Evolutionary conservation across 2,888 invertebrate species (phyloP).

Genomic region (Camponotus fellah): DNA sequence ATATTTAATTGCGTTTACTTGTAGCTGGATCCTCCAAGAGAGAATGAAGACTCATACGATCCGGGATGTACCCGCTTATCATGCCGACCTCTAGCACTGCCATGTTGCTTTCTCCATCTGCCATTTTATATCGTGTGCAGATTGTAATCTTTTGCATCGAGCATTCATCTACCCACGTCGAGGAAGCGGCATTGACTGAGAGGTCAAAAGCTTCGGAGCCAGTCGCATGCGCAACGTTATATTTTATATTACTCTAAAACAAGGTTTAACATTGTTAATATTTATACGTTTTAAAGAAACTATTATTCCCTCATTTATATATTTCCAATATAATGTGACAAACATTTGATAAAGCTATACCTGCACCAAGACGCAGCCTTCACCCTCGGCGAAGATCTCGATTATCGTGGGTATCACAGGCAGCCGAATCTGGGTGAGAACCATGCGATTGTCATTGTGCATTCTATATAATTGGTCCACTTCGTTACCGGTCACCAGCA

Average conservation of each 20-base stretch:
- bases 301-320: background rate
- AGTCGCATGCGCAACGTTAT: conserved; percentile 86
- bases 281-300: background rate
- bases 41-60: conserved; percentile 87
- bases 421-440: conserved; percentile 86
- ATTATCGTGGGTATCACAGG: conserved; percentile 86
- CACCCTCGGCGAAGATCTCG: conserved; percentile 86
- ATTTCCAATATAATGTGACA: background rate
- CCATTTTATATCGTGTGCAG: conserved; percentile 82
- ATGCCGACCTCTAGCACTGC: conserved; percentile 88
- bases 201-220: conserved; percentile 87
- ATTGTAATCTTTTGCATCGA: conserved; percentile 85
- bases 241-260: conserved; percentile 86
- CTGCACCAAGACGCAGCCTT: conserved; percentile 88
- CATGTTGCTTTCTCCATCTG: conserved; percentile 88
- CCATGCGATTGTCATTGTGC: conserved; percentile 86
- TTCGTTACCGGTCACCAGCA: conserved; percentile 85
- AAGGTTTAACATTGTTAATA: background rate
- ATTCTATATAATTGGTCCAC: conserved; percentile 86
- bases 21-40: conserved; percentile 86
- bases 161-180: conserved; percentile 86
- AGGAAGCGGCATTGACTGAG: conserved; percentile 85
- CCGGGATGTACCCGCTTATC: conserved; percentile 89
- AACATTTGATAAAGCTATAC: conserved; percentile 76
- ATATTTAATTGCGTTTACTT: conserved; percentile 81